Conservation (phyloP, 2,888 invertebrate species). For the Limnephilus auricula region DNA sequence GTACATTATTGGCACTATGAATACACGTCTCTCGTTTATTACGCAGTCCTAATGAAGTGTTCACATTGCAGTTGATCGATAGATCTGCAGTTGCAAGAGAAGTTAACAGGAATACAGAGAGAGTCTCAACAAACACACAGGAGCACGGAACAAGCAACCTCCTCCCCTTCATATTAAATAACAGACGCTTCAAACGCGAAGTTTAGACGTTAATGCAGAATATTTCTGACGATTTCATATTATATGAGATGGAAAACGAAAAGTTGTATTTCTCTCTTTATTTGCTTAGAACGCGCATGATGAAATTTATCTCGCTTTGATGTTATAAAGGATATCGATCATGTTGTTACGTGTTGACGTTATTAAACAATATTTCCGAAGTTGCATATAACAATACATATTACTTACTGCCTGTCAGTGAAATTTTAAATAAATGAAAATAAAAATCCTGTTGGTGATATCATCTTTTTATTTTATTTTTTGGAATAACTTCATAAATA, state of each 20-base stretch:
- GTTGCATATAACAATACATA: neutral
- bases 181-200: conserved; percentile 2
- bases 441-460: neutral
- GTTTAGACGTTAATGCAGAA: neutral
- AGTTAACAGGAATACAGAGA: neutral
- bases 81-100: conserved; percentile 9
- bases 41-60: conserved; percentile 32
- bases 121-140: neutral
- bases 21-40: conserved; percentile 16
- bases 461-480: neutral
- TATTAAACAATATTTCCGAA: neutral
- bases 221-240: conserved; percentile 12
- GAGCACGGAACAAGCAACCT: neutral
- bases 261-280: neutral
- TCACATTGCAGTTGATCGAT: conserved; percentile 28
- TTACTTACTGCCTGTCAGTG: neutral
- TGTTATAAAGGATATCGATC: neutral
- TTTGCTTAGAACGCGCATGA: neutral
- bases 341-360: neutral
- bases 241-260: neutral
- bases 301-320: neutral
- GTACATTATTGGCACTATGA: neutral
- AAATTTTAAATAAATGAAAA: neutral
- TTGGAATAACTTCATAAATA: too few species aligned
- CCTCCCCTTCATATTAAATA: conserved; percentile 13